Evolutionary conservation across 2,113 vertebrate genomes (phyloP).

Genomic region (Ophthalmolycus amberensis): DNA sequence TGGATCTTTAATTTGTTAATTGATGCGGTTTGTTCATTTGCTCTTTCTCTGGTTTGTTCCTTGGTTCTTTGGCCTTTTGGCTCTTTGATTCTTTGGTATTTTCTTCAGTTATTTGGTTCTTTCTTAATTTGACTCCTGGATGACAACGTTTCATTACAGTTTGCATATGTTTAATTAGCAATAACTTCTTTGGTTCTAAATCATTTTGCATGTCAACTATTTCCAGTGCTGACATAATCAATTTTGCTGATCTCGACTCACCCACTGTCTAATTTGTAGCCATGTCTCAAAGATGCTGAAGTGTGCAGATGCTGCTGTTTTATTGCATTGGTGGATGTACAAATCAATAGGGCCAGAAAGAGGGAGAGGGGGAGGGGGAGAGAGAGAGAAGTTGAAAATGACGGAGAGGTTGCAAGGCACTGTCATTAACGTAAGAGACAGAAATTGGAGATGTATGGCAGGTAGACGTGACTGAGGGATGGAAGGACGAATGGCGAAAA

Average conservation of each 20-base stretch:
- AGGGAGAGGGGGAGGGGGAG: not conserved
- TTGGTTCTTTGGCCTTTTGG: not conserved
- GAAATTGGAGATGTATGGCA: not conserved
- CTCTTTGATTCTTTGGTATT: not conserved
- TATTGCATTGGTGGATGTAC: constrained; percentile 32
- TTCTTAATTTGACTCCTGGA: not conserved
- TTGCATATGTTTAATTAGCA: constrained; percentile 1
- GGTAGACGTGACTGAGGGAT: not conserved
- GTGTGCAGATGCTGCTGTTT: constrained; percentile 46
- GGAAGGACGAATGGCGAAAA: not conserved
- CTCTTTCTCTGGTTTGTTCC: not conserved
- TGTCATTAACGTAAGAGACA: not conserved
- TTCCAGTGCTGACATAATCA: constrained; percentile 37
- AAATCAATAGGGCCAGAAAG: constrained; percentile 45
- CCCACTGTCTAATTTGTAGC: constrained; percentile 35
- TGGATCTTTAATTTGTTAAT: not conserved
- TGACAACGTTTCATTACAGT: not conserved
- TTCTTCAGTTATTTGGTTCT: not conserved
- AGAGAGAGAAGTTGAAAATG: constrained; percentile 8
- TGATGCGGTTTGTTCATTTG: not conserved
- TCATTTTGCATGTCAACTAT: constrained; percentile 31
- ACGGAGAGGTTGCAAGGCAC: not conserved
- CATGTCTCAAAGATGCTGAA: constrained; percentile 44
- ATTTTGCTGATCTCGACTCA: constrained; percentile 40
- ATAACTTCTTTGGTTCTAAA: constrained; percentile 15